Evolutionary conservation across 2,888 invertebrate genomes (phyloP).

Genomic region (Epinotia brunnichana): DNA sequence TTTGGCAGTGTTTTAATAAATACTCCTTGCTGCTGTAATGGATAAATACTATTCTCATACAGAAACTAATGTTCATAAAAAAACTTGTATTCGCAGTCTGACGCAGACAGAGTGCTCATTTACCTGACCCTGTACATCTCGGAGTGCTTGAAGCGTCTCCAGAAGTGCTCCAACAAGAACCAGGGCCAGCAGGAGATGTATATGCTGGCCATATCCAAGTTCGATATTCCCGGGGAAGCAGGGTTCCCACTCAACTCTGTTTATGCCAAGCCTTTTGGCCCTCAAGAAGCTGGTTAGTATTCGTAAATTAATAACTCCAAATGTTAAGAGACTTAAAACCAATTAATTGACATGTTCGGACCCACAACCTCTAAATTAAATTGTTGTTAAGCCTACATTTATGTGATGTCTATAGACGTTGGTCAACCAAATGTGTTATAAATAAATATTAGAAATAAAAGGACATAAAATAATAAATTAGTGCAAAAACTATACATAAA

Average conservation of each 20-base stretch:
- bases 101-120: constrained; percentile 97
- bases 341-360: too few relatives aligned
- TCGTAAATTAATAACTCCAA: neutral
- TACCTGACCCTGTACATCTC: constrained; percentile 99
- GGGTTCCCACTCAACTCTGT: constrained; percentile 98
- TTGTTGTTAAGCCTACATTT: too few relatives aligned
- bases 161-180: constrained; percentile 94
- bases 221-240: constrained; percentile 97
- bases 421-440: too few relatives aligned
- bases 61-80: neutral
- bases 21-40: neutral
- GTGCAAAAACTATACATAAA: too few relatives aligned
- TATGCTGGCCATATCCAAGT: constrained; percentile 95
- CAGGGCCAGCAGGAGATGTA: constrained; percentile 98
- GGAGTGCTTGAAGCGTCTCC: constrained; percentile 97
- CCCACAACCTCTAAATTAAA: too few relatives aligned
- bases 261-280: constrained; percentile 92
- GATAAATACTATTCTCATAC: neutral
- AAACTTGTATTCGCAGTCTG: constrained; percentile 87
- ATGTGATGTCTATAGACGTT: too few relatives aligned
- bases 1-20: too few relatives aligned
- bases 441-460: too few relatives aligned
- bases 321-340: neutral
- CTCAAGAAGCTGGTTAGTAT: constrained; percentile 90
- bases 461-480: too few relatives aligned